Percentiles rank a stretch among this genome's conserved stretches.
These are phyloP conservation scores for Drosophila austrosaltans DNA, from an alignment of 2,888 invertebrate genomes.

Conservation along the genomic window DNA sequence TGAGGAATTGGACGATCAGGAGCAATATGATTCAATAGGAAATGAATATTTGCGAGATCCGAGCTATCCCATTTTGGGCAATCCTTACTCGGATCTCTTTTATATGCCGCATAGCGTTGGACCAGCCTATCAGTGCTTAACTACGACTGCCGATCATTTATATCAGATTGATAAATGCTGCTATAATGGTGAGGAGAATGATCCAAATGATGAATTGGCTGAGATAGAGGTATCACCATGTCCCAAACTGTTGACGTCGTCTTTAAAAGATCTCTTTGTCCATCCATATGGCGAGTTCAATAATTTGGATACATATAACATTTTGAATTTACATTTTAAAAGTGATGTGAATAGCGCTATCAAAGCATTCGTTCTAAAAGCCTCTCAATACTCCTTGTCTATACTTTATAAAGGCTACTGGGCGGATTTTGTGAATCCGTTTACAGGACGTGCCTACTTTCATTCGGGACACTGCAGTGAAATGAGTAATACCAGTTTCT, in stretches of 20 bases:
- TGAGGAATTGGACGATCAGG: not conserved
- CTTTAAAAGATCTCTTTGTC: constrained; percentile 40
- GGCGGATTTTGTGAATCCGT: constrained; percentile 68
- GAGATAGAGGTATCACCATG: constrained; percentile 42
- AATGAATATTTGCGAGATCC: no score
- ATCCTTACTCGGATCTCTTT: constrained; percentile 39
- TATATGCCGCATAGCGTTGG: constrained; percentile 62
- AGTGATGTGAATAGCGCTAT: constrained; percentile 55
- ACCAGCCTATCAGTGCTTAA: constrained; percentile 55
- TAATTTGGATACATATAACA: constrained; percentile 33
- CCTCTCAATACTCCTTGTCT: constrained; percentile 37
- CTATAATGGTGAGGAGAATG: constrained; percentile 6
- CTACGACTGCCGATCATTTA: constrained; percentile 49
- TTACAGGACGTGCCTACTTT: constrained; percentile 63
- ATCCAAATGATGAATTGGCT: constrained; percentile 6
- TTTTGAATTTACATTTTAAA: constrained; percentile 54
- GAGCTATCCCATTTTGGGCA: not conserved
- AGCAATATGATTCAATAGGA: not conserved
- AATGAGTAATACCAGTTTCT: constrained; percentile 4
- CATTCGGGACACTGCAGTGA: constrained; percentile 1
- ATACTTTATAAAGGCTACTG: constrained; percentile 54
- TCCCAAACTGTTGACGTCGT: constrained; percentile 48
- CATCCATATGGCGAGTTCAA: constrained; percentile 31
- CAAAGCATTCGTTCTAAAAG: constrained; percentile 50
- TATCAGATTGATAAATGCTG: constrained; percentile 26